Evolutionary conservation across 2,113 vertebrate species (phyloP), one percentile per base, ranked within the genome.

Genomic region (Brachypodius melanocephalos): DNA sequence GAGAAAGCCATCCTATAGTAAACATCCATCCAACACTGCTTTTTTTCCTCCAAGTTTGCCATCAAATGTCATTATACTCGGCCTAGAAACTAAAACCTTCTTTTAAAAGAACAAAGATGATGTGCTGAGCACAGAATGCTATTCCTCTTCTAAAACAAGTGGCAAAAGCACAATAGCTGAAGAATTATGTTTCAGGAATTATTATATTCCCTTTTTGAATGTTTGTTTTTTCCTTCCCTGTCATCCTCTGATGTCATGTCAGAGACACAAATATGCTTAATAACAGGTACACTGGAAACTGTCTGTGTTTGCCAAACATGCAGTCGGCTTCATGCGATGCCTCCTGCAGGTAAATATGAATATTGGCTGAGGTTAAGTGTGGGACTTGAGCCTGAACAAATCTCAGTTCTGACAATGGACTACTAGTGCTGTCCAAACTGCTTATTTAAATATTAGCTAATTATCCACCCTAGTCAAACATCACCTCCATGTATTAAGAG

Each of bases 221-320:
- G 9, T 8, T 0, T 38, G 62, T n/a, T 61, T 63, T 74, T 19
- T 17, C 16, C 46, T 65, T 29, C 5, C 21, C 24, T 43, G 25
- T 54, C 13, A 68, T 36, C 42, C 51, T 66, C 61, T 81, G 14
- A 77, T 81, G 15, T 24, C 34, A 65, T 10, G 3, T 48, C 40
- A 54, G 52, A 16, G 11, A 81, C 8, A 68, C 4, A 85, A 65
- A 83, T 8, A 68, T 10, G 4, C 8, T 74, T 55, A 54, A 15
- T 29, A 73, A 38, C 8, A 82, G 19, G 29, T 32, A 52, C 3
- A 9, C 7, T 73, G 26, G 72, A 77, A 90, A 84, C 43, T 2
- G 6, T 10, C 28, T 0, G 0, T 7, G 11, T 59, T 69, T n/a
- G 28, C 31, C 71, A 68, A 4, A 0, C 0, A 2, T 6, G 15